These are phyloP conservation scores for Vanacampus margaritifer DNA, from an alignment of 2,113 vertebrate genomes.

Conservation along the genomic window DNA sequence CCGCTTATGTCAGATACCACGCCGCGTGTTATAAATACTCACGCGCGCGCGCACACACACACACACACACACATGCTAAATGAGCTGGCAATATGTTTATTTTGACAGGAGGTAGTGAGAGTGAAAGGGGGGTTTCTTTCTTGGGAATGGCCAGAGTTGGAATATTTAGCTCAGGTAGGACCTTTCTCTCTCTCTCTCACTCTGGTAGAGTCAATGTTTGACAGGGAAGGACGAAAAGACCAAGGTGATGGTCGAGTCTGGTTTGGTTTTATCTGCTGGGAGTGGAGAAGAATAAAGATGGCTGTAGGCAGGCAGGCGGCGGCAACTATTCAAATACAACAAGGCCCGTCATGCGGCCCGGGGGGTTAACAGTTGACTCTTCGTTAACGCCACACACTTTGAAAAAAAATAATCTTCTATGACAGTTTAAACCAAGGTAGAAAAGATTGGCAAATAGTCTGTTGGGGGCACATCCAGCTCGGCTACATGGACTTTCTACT, in stretches of 20 bases:
- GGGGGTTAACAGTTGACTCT: slow-evolving; percentile 23
- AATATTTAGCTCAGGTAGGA: slow-evolving; percentile 34
- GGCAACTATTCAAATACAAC: slow-evolving; percentile 31
- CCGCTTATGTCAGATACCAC: slow-evolving; percentile 63
- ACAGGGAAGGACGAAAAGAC: background rate
- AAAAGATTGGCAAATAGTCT: background rate
- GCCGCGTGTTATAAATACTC: slow-evolving; percentile 61
- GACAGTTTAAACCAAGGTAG: background rate
- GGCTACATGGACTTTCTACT: no score
- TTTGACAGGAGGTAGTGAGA: slow-evolving; percentile 64
- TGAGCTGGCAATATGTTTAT: slow-evolving; percentile 69
- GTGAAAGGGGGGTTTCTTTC: slow-evolving; percentile 7
- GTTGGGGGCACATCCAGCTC: background rate
- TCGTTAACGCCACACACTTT: background rate
- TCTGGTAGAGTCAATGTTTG: background rate
- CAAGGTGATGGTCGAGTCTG: slow-evolving; percentile 1
- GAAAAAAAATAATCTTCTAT: background rate
- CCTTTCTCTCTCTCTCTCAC: background rate
- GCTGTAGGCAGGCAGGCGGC: slow-evolving; percentile 1
- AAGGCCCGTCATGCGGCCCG: background rate
- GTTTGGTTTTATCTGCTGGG: background rate
- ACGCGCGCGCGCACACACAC: slow-evolving; percentile 8
- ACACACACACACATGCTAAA: slow-evolving; percentile 43
- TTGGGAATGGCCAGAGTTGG: slow-evolving; percentile 14
- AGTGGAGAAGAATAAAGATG: slow-evolving; percentile 15